phyloP scores from a whole-genome alignment of 2,113 vertebrate genomes.

The Elephas maximus region DNA sequence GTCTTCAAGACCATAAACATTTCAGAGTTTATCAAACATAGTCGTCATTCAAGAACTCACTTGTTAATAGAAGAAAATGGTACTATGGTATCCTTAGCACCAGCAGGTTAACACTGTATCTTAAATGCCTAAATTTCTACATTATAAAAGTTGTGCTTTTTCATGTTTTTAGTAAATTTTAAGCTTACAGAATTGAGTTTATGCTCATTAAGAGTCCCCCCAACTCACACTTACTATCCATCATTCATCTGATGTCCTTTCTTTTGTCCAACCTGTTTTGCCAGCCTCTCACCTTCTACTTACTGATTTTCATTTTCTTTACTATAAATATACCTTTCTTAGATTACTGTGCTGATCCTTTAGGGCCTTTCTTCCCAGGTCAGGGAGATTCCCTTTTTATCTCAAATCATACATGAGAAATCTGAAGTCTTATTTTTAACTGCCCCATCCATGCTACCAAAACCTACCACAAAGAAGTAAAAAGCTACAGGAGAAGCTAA shows the following conservation, averaged over 20 bases:
- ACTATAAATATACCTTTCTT: background rate
- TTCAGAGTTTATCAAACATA: background rate
- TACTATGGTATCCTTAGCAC: background rate
- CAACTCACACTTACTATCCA: background rate
- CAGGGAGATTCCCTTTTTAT: background rate
- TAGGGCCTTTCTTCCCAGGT: background rate
- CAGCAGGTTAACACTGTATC: background rate
- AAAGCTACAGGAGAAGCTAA: background rate
- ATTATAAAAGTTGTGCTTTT: background rate
- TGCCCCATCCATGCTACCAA: background rate
- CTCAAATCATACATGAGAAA: background rate
- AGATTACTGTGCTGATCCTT: background rate
- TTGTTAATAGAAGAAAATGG: background rate
- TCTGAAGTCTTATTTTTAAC: constrained; percentile 8
- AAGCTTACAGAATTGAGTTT: background rate
- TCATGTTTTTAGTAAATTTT: background rate
- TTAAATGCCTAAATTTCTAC: background rate
- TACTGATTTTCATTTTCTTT: constrained; percentile 8
- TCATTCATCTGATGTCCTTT: background rate
- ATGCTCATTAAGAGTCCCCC: background rate
- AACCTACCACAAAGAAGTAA: constrained; percentile 32
- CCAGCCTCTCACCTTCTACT: background rate
- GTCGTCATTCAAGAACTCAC: background rate
- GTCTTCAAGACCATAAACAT: background rate
- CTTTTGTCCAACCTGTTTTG: background rate